Base-by-base conservation (phyloP, 2,888 invertebrate genomes). In the Lacanobia wlatinum region DNA sequence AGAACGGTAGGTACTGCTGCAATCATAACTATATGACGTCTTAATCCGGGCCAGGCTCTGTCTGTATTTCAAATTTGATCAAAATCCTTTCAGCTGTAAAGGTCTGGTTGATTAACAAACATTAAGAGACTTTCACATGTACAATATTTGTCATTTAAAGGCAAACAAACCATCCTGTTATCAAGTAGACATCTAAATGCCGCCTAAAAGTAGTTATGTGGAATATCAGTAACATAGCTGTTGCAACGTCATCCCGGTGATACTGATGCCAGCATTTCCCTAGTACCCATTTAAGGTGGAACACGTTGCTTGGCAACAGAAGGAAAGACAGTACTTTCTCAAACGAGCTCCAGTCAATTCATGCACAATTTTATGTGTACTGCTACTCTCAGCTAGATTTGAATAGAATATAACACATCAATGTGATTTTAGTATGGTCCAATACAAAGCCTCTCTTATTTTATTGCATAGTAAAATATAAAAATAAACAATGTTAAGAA, bases 361-460 rank as follows among this genome's bases (percentile, higher is more conserved):
- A 21, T 12, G 10, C 21, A 12, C 52, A 52, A 50, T 50, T 48
- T n/a, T 18, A n/a, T 50, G 18, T 50, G 28, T 52, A 9, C 4
- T 52, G 8, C 48, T 38, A 7, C 7, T 58, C 38, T 58, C 5
- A n/a, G 23, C 50, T 8, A 67, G 43, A 40, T 65, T 75, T 14
- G 10, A 71, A 71, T 62, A 71, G 74, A 52, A 34, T 48, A 52
- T 73, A 59, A 59, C 23, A 56, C 72, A 73, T 62, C n/a, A 34
- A 34, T 34, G 1, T 46, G 16, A 34, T n/a, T 72, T 70, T 55
- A 46, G 56, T 52, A 12, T 63, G 23, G n/a, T 23, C 52, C 52
- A 43, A 34, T 74, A 63, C 66, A 46, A 64, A n/a, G 52, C n/a
- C 34, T 34, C 34, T 34, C 34, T 34, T 34, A 34, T 34, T 34